Evolutionary conservation across 2,888 invertebrate genomes (phyloP), one percentile per base, ranked within the genome.

Genomic region (Anoplius nigerrimus): DNA sequence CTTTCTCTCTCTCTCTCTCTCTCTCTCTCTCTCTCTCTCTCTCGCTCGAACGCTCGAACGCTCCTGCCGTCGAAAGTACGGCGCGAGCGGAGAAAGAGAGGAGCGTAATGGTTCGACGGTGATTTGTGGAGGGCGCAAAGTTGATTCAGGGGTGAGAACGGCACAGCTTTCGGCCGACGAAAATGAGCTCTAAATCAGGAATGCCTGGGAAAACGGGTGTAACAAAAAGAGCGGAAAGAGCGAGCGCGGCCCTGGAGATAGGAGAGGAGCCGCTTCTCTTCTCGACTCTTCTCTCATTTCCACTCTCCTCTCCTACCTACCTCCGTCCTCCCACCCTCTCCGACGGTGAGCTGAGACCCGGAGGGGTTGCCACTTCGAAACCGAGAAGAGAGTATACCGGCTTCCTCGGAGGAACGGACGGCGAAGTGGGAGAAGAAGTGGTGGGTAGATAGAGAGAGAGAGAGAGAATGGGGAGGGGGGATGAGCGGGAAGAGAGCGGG

Each of bases 161-260:
- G 77, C 74, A 69, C 77, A 78, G 80, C 80, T 80, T 78, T 76
- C 74, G 77, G 69, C 72, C 76, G 78, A 77, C 72, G 76, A 84
- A 81, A 86, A 85, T 82, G 82, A 84, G 82, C 80, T 82, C 72
- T 74, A 75, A 78, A 81, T 84, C 83, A 79, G 74, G 74, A 67
- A 74, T 69, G 72, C 74, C 74, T 69, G 66, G 73, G 72, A 68
- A 63, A 75, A 69, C 72, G 76, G 70, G 67, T 71, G 79, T 75
- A 79, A 66, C 64, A 77, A 79, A 81, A 81, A 79, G 75, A 76
- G 54, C 64, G 43, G 6, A 18, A 45, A 24, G 15, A 48, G 55
- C 27, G 53, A 56, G 53, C 55, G 51, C 46, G 42, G 58, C 21
- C 51, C 54, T 48, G 57, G 54, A 66, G 62, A 27, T 53, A 21